Evolutionary conservation across 2,113 vertebrate species (phyloP).

Genomic region (Pseudolaguvia tuberculata): DNA sequence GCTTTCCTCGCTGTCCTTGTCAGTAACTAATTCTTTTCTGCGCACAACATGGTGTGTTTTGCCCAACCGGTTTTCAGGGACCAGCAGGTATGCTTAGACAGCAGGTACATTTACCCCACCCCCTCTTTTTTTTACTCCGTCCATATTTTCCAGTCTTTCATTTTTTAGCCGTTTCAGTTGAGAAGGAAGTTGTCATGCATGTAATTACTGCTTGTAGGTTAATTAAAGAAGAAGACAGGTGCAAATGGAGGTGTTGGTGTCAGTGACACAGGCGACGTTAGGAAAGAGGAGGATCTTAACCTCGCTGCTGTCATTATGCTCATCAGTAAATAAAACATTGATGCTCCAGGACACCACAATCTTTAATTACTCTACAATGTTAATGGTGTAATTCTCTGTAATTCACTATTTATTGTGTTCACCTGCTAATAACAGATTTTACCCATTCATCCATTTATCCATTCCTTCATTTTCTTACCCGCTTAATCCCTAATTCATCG

Average conservation of each 20-base stretch:
- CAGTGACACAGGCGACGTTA: constrained; percentile 1
- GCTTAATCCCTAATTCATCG: too few relatives aligned
- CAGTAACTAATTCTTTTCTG: constrained; percentile 47
- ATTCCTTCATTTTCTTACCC: too few relatives aligned
- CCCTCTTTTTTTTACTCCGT: background rate
- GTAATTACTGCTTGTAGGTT: constrained; percentile 63
- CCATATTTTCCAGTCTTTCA: constrained; percentile 42
- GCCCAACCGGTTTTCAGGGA: background rate
- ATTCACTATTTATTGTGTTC: background rate
- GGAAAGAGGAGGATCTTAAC: background rate
- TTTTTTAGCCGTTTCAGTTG: constrained; percentile 55
- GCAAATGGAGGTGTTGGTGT: constrained; percentile 58
- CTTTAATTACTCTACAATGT: background rate
- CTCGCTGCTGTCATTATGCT: background rate
- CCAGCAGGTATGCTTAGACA: constrained; percentile 13
- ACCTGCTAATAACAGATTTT: too few relatives aligned
- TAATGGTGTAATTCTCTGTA: background rate
- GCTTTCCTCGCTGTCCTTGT: constrained; percentile 16
- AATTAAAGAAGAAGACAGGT: constrained; percentile 64
- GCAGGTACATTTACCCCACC: background rate
- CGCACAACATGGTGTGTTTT: constrained; percentile 4
- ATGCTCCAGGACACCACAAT: background rate
- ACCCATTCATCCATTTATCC: too few relatives aligned
- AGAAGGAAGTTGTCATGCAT: constrained; percentile 56
- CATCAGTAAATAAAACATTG: background rate